These are phyloP conservation scores for Drosophila prolongata DNA, from an alignment of 2,888 invertebrate species.

Conservation along the genomic window DNA sequence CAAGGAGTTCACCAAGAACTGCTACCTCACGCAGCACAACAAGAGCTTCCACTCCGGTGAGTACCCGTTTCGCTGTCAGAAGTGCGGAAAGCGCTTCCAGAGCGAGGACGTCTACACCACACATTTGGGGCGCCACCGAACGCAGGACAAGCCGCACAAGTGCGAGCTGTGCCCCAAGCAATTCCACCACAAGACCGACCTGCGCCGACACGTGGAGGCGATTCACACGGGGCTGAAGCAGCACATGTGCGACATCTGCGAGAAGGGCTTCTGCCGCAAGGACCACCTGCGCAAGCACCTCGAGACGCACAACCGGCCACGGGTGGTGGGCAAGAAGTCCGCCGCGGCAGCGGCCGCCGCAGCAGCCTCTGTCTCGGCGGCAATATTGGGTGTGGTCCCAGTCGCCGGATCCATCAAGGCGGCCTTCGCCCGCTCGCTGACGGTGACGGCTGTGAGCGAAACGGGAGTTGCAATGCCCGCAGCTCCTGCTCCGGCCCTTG, in stretches of 20 bases:
- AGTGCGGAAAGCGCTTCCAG: slow-evolving; percentile 94
- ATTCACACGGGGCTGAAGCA: slow-evolving; percentile 93
- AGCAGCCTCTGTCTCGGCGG: slow-evolving; percentile 20
- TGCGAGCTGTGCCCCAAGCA: slow-evolving; percentile 94
- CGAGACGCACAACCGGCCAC: slow-evolving; percentile 89
- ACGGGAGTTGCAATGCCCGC: not conserved
- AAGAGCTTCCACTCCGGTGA: slow-evolving; percentile 95
- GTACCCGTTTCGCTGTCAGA: slow-evolving; percentile 93
- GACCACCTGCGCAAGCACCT: slow-evolving; percentile 96
- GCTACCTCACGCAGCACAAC: slow-evolving; percentile 95
- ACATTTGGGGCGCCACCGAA: slow-evolving; percentile 90
- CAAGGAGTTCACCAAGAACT: slow-evolving; percentile 93
- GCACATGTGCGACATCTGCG: slow-evolving; percentile 91
- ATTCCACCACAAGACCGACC: slow-evolving; percentile 95
- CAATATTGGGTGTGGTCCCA: not conserved
- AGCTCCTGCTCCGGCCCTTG: not conserved
- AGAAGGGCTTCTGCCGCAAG: slow-evolving; percentile 94
- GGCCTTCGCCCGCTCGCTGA: slow-evolving; percentile 25
- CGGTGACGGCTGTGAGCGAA: slow-evolving; percentile 15
- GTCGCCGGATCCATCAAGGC: slow-evolving; percentile 25
- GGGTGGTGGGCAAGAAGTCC: slow-evolving; percentile 56
- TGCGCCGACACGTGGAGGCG: slow-evolving; percentile 93
- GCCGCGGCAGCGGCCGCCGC: slow-evolving; percentile 49
- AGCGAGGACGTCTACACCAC: slow-evolving; percentile 89
- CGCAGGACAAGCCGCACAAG: slow-evolving; percentile 93